These are phyloP conservation scores for Delia radicum DNA, from an alignment of 1,140 invertebrate genomes.

Conservation along the genomic window DNA sequence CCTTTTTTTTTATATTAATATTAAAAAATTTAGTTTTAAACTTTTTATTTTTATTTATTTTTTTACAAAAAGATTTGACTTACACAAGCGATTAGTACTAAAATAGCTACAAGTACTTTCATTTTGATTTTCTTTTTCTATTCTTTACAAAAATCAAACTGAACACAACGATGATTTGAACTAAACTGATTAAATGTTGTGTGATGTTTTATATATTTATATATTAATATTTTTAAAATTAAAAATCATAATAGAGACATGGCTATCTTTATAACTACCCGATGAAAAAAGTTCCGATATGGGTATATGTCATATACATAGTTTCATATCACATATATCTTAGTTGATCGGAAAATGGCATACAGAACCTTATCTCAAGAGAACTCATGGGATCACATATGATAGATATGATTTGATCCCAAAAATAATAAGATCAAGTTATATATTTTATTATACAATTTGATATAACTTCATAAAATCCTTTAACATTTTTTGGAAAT, in stretches of 20 bases:
- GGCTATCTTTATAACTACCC: not conserved
- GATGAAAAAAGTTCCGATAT: not conserved
- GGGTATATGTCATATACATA: not conserved
- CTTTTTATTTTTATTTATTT: not conserved
- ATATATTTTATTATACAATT: no score
- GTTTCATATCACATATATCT: no score
- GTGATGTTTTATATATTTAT: not conserved
- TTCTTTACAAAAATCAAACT: not conserved
- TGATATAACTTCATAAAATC: no score
- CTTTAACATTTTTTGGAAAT: no score
- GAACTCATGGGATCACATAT: no score
- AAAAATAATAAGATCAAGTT: no score
- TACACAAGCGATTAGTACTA: conserved; percentile 30
- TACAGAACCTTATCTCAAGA: no score
- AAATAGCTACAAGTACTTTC: conserved; percentile 15
- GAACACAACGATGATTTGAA: not conserved
- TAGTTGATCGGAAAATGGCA: no score
- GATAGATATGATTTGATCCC: no score
- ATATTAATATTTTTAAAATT: not conserved
- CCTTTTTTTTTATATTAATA: conserved; percentile 29
- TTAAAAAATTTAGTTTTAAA: not conserved
- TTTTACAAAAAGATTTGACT: not conserved
- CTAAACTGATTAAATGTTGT: not conserved
- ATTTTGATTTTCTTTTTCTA: not conserved
- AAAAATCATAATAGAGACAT: not conserved